phyloP scores from a whole-genome alignment of 2,888 invertebrate genomes.

The Oasisia sp. region DNA sequence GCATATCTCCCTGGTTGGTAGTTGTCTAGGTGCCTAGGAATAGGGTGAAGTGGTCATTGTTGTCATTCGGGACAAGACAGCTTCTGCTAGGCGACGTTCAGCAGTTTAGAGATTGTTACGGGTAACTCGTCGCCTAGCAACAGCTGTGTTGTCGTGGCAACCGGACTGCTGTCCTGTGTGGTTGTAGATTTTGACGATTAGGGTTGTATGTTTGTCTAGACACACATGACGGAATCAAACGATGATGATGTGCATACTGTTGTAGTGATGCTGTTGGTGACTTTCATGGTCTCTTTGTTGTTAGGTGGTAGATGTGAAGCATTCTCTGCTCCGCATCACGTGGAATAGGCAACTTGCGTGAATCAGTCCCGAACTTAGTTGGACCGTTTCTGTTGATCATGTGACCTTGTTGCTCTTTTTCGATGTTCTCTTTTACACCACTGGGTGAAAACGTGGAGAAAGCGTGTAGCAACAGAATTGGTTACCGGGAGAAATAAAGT shows the following conservation, averaged over 20 bases:
- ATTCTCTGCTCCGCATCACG: background rate
- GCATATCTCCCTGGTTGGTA: background rate
- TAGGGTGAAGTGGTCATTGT: background rate
- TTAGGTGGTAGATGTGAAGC: background rate
- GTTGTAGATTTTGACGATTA: background rate
- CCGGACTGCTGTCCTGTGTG: background rate
- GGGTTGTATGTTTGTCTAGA: background rate
- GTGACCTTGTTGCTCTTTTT: background rate
- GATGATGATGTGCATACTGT: background rate
- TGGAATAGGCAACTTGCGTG: background rate
- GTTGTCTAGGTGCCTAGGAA: background rate
- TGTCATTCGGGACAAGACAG: background rate
- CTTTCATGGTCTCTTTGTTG: background rate
- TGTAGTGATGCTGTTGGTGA: background rate
- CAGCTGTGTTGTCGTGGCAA: background rate
- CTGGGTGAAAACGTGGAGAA: background rate
- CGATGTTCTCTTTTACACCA: background rate
- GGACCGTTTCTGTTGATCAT: background rate
- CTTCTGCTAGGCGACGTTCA: background rate
- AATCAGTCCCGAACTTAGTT: background rate
- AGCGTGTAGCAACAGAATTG: background rate
- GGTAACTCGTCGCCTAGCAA: conserved; percentile 4
- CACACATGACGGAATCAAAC: background rate
- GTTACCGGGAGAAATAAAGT: background rate
- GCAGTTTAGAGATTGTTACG: conserved; percentile 17